A percentile compares a stretch with the other conserved stretches of the same genome.
Conservation (phyloP, 2,797 vertebrate genomes). For the Hemibagrus guttatus region DNA sequence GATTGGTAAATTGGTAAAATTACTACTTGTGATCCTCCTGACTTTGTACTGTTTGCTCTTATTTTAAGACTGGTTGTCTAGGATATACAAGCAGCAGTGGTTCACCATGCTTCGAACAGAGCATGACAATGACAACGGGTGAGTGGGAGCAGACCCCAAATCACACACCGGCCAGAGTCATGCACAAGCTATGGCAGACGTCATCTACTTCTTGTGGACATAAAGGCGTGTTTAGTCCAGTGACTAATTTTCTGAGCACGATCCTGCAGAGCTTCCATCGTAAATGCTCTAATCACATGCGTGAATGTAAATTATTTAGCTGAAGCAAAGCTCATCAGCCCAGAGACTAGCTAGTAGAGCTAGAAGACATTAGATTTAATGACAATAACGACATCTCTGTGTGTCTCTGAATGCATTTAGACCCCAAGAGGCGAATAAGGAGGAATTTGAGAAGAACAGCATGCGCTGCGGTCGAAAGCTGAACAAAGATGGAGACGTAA, state of each 20-base stretch:
- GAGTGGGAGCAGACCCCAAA: slow-evolving; percentile 62
- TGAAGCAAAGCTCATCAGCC: background rate
- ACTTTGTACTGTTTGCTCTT: background rate
- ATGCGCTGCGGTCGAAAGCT: slow-evolving; percentile 97
- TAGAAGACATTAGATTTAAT: too few relatives aligned
- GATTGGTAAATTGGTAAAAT: background rate
- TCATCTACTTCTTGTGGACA: background rate
- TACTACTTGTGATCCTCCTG: background rate
- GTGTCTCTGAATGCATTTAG: slow-evolving; percentile 64
- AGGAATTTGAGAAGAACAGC: slow-evolving; percentile 90
- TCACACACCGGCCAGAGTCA: background rate
- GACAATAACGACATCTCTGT: background rate
- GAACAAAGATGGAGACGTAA: slow-evolving; percentile 94
- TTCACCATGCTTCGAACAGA: slow-evolving; percentile 96
- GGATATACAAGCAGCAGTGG: slow-evolving; percentile 96
- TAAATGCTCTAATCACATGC: background rate
- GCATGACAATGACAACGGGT: slow-evolving; percentile 95
- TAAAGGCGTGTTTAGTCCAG: background rate
- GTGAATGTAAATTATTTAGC: background rate
- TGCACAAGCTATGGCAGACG: background rate
- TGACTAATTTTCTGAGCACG: too few relatives aligned
- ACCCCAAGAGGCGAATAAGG: slow-evolving; percentile 92
- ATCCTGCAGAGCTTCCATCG: background rate
- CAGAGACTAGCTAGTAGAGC: background rate
- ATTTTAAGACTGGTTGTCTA: slow-evolving; percentile 85